Conservation (phyloP, 2,888 invertebrate genomes). For the Lasiommata megera region DNA sequence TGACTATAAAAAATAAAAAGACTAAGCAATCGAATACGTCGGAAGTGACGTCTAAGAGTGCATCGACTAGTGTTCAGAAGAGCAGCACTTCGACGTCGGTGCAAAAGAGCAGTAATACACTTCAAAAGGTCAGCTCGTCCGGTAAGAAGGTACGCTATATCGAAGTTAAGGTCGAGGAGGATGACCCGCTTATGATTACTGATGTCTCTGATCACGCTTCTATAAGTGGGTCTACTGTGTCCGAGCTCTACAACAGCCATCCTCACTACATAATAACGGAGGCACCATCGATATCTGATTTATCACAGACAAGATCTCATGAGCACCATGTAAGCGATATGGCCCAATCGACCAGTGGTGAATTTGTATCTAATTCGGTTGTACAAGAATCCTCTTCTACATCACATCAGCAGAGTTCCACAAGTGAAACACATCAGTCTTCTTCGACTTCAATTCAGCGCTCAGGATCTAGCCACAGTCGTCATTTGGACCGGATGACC, state of each 20-base stretch:
- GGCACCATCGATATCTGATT: constrained; percentile 72
- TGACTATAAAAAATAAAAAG: constrained; percentile 81
- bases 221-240: constrained; percentile 71
- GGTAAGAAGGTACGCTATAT: constrained; percentile 78
- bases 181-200: constrained; percentile 78
- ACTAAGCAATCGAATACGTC: constrained; percentile 72
- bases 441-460: constrained; percentile 67
- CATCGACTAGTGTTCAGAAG: constrained; percentile 73
- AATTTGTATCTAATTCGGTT: constrained; percentile 65
- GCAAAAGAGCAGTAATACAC: constrained; percentile 65
- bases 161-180: constrained; percentile 78
- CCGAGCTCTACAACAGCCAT: constrained; percentile 76
- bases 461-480: constrained; percentile 62
- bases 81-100: constrained; percentile 65
- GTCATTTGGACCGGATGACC: constrained; percentile 62
- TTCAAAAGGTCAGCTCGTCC: constrained; percentile 69
- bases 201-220: constrained; percentile 75
- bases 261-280: constrained; percentile 79
- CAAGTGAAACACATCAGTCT: constrained; percentile 67
- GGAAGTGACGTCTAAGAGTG: constrained; percentile 66
- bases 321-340: constrained; percentile 70
- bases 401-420: constrained; percentile 67
- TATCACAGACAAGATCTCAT: constrained; percentile 64
- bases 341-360: constrained; percentile 67
- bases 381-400: constrained; percentile 65